Evolutionary conservation across 2,888 invertebrate genomes (phyloP).

Genomic region (Hypomecis atomaria): DNA sequence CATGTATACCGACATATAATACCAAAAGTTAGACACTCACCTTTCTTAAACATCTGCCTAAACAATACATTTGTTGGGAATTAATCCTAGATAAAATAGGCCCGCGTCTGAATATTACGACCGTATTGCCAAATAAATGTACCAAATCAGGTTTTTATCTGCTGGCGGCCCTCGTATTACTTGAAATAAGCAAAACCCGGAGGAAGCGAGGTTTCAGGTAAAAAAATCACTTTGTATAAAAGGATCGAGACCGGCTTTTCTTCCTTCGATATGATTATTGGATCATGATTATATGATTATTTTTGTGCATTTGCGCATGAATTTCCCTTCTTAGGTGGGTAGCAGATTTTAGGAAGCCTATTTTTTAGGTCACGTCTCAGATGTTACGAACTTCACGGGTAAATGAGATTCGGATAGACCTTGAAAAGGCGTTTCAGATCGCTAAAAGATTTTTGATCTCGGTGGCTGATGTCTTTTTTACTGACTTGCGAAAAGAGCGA

Average conservation of each 20-base stretch:
- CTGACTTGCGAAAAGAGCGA: not conserved
- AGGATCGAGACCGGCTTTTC: slow-evolving; percentile 48
- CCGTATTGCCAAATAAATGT: slow-evolving; percentile 38
- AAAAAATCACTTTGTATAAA: slow-evolving; percentile 59
- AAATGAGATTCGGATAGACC: not conserved
- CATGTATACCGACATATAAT: too few relatives aligned
- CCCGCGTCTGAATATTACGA: slow-evolving; percentile 38
- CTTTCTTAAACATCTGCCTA: too few relatives aligned
- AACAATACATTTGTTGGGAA: too few relatives aligned
- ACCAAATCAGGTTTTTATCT: slow-evolving; percentile 43
- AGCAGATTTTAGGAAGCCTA: slow-evolving; percentile 10
- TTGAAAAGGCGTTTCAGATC: not conserved
- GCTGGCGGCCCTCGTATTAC: slow-evolving; percentile 49
- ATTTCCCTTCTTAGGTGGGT: slow-evolving; percentile 31
- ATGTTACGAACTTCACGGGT: slow-evolving; percentile 1
- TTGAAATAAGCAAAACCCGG: slow-evolving; percentile 55
- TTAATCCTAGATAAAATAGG: too few relatives aligned
- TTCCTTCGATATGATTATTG: slow-evolving; percentile 60
- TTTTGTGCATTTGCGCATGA: slow-evolving; percentile 42
- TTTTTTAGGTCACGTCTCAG: not conserved
- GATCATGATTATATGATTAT: slow-evolving; percentile 61
- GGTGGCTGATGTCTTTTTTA: slow-evolving; percentile 9
- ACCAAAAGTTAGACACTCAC: too few relatives aligned
- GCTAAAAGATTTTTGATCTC: slow-evolving; percentile 6
- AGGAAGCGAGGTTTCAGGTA: slow-evolving; percentile 52